Conservation (phyloP, 2,113 vertebrate species). For the Burhinus oedicnemus region DNA sequence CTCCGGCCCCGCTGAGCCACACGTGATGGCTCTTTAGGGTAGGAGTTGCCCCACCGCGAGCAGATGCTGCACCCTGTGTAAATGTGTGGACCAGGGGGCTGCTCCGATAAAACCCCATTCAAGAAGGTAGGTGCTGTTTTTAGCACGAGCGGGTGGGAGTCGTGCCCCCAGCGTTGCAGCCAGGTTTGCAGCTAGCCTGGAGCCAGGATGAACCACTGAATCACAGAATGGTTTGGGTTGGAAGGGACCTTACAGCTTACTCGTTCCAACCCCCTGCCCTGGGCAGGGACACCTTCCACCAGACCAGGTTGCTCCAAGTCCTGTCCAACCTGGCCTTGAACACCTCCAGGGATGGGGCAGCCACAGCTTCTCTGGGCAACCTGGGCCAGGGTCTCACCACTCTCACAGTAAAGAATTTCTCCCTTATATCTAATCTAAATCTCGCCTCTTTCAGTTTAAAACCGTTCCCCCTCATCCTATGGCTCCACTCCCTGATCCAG, state of each 20-base stretch:
- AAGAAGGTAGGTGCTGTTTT: not conserved
- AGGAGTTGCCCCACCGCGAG: not conserved
- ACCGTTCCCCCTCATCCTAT: not conserved
- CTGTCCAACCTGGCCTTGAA: not conserved
- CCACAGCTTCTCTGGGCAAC: not conserved
- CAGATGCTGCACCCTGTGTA: not conserved
- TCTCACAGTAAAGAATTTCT: not conserved
- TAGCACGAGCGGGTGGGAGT: not conserved
- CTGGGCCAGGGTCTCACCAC: not conserved
- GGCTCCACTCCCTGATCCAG: not conserved
- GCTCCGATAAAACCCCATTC: accelerated
- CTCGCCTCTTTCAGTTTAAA: not conserved
- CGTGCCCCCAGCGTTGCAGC: accelerated
- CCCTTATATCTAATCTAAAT: not conserved
- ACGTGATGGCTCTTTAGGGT: accelerated
- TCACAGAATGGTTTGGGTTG: not conserved
- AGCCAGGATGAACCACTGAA: not conserved
- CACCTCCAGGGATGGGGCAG: not conserved
- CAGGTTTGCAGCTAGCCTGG: not conserved
- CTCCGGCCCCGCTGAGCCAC: not conserved
- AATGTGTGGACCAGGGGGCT: accelerated
- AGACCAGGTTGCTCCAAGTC: not conserved
- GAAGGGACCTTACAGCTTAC: not conserved
- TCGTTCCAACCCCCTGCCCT: not conserved
- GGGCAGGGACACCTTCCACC: not conserved